These are phyloP conservation scores for Sus cebifrons DNA, from an alignment of 2,797 vertebrate genomes.

Conservation along the genomic window DNA sequence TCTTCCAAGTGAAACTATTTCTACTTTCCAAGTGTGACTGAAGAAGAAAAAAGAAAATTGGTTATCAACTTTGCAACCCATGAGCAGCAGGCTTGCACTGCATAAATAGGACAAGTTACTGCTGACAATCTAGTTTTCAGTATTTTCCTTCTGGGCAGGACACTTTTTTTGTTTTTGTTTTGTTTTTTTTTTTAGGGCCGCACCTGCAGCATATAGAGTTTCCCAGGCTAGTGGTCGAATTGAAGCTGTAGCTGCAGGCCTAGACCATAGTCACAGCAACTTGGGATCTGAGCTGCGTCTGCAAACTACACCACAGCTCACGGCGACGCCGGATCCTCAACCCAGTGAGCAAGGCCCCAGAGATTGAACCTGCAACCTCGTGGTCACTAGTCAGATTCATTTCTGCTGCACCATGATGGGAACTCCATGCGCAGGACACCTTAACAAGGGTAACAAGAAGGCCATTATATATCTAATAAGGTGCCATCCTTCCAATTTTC, in stretches of 20 bases:
- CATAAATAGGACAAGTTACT: not conserved
- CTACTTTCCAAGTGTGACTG: not conserved
- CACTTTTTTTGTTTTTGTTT: not conserved
- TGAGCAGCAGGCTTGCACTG: not conserved
- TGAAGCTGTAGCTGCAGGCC: too few relatives aligned
- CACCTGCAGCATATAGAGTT: too few relatives aligned
- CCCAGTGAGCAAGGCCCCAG: too few relatives aligned
- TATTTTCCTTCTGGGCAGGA: not conserved
- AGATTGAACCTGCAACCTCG: too few relatives aligned
- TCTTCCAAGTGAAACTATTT: not conserved
- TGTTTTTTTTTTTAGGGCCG: too few relatives aligned
- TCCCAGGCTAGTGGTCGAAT: too few relatives aligned
- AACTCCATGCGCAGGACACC: not conserved
- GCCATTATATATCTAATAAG: fast-evolving
- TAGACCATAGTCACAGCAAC: too few relatives aligned
- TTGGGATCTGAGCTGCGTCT: too few relatives aligned
- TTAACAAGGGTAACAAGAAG: not conserved
- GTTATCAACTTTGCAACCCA: slow-evolving; percentile 25
- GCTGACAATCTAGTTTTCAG: not conserved
- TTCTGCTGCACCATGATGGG: too few relatives aligned
- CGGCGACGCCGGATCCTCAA: too few relatives aligned
- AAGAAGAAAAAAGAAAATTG: not conserved
- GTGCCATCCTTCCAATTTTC: not conserved
- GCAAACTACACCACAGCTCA: too few relatives aligned
- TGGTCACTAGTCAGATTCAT: too few relatives aligned